Evolutionary conservation across 2,797 vertebrate species (phyloP), one percentile per base, ranked within the genome.

Genomic region (Vespertilio murinus): DNA sequence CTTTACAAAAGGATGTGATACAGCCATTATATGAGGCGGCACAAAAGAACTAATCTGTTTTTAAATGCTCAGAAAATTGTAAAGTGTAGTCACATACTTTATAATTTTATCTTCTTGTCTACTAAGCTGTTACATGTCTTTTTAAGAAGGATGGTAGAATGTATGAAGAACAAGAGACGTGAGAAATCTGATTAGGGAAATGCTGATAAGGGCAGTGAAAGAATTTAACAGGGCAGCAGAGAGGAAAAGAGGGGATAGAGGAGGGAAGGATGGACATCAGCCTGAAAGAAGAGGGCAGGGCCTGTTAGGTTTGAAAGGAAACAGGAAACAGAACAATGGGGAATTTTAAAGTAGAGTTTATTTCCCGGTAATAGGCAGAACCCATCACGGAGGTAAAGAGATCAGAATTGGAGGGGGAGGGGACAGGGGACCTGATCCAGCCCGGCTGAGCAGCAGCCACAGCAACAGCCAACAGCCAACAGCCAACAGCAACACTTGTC

Each of bases 191-290:
- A 35, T 45, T 16, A 78, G 49, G 64, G 30, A 77, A 81, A 54
- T 71, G 20, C 23, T 73, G 10, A 64, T 30, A 23, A 84, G 11
- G 22, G 23, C 1, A 3, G 8, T 2, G 11, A 23, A 33, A 47
- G 67, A 64, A 73, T 13, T 16, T 84, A 97, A 91, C 93, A 94
- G 13, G 77, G 90, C 84, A 69, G 88, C 3, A 61, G 91, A 96
- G 67, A 87, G 82, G 94, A 81, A 59, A 88, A 79, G 78, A 83
- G 56, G 22, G 79, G 1, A 54, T 0, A 61, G 28, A 22, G 20
- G 12, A 35, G 85, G 45, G 2, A 64, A 90, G 33, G 52, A 25
- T 9, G 45, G 77, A 69, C 16, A 18, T 2, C 18, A 28, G 52
- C 9, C 1, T 11, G 9, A 40, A 73, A 83, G 80, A 70, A 35